Evolutionary conservation across 2,113 vertebrate species (phyloP), one percentile per base, ranked within the genome.

Genomic region (Nettapus auritus): DNA sequence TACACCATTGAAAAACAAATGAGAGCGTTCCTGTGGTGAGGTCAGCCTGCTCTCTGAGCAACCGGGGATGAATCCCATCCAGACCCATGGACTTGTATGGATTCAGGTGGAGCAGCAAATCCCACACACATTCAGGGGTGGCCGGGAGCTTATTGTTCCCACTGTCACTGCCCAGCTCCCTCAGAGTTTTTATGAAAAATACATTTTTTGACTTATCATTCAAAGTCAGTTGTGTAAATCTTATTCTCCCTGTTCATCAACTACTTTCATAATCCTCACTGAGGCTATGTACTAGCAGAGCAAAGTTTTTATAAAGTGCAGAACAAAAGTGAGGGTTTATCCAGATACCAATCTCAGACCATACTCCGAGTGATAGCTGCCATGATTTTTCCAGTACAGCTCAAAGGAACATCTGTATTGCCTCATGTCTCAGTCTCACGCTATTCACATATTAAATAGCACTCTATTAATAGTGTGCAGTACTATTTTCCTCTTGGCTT

Each of bases 401-500:
- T 28, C 13, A 62, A 38, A 79, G 34, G n/a, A 40, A 40, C 15
- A 48, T 3, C 13, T 8, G 2, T 17, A 50, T 22, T 44, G 26
- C 31, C 73, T 90, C 40, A 21, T 34, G 40, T 77, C 79, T 70
- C n/a, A 60, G 26, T 40, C 56, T 86, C 12, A 0, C 46, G 10
- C 36, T 53, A 76, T 94, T 82, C 18, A 28, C 55, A 1, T 66
- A 52, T 82, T 82, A 82, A 57, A 55, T 73, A 89, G 22, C 59
- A 42, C 74, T 93, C 62, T 91, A 4, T 94, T 97, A 75, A 86
- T 97, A 94, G 84, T 81, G 29, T 84, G 59, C 14, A 40, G 42
- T 88, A 44, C 95, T 96, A 53, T 93, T 97, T 97, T 95, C 56
- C 48, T 96, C 82, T 95, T 50, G 57, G 80, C 93, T 96, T 40